Evolutionary conservation across 2,113 vertebrate species (phyloP).

Genomic region (Clarias magur): DNA sequence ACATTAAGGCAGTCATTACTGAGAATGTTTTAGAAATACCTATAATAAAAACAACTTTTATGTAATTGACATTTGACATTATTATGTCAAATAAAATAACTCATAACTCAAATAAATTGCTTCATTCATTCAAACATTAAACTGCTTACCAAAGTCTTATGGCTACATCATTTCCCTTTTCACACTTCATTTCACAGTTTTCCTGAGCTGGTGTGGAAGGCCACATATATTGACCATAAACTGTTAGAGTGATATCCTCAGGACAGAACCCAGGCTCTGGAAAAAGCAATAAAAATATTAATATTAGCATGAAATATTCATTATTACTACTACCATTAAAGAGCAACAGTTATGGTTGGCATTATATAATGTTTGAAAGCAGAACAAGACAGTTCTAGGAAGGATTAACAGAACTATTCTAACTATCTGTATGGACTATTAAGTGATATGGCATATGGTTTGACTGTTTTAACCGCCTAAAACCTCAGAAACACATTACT

Average conservation of each 20-base stretch:
- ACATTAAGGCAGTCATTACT: not conserved
- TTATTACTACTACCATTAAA: not conserved
- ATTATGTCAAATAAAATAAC: not conserved
- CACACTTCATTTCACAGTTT: conserved; percentile 58
- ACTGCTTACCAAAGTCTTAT: conserved; percentile 66
- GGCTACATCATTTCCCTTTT: conserved; percentile 47
- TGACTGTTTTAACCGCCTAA: not conserved
- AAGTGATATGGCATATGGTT: not conserved
- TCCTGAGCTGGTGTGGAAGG: conserved; percentile 57
- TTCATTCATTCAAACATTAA: no score
- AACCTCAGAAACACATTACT: not conserved
- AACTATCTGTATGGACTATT: not conserved
- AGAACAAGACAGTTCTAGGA: not conserved
- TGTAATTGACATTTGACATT: no score
- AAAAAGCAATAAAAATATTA: not conserved
- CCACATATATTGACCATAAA: conserved; percentile 70
- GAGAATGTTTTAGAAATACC: not conserved
- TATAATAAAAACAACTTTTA: not conserved
- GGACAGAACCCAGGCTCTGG: conserved; percentile 65
- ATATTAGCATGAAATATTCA: no score
- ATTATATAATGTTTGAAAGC: not conserved
- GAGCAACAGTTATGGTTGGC: no score
- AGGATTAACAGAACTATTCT: no score
- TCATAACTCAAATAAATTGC: no score
- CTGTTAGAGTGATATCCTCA: conserved; percentile 56